These are phyloP conservation scores for Argyrosomus japonicus DNA, from an alignment of 2,113 vertebrate genomes.

Conservation along the genomic window DNA sequence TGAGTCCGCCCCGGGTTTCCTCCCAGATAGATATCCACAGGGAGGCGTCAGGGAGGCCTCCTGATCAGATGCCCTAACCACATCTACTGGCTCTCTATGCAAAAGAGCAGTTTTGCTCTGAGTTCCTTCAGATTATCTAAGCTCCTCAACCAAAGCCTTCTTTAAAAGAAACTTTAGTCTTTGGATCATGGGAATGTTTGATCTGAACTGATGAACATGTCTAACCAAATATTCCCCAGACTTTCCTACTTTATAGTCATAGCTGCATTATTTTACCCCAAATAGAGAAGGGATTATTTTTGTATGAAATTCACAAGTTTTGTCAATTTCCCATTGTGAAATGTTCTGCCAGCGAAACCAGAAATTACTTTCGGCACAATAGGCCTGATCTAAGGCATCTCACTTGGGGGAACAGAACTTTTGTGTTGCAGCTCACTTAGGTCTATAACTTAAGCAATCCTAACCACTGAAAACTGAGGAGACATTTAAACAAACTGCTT, in stretches of 20 bases:
- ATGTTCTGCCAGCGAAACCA: background rate
- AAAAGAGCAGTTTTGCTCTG: slow-evolving; percentile 9
- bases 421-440: background rate
- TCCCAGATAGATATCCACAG: slow-evolving; percentile 3
- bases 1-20: slow-evolving; percentile 18
- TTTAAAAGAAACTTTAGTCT: background rate
- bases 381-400: background rate
- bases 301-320: background rate
- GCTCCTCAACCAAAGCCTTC: background rate
- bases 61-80: slow-evolving; percentile 17
- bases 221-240: background rate
- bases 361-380: background rate
- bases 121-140: background rate
- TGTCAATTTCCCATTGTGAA: background rate
- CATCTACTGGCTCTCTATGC: background rate
- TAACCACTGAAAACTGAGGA: slow-evolving; percentile 4
- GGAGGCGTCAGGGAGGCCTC: slow-evolving; percentile 2
- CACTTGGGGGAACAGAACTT: background rate
- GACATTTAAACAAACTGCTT: background rate
- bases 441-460: background rate
- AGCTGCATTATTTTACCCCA: background rate
- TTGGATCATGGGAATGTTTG: slow-evolving; percentile 4
- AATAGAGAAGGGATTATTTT: background rate
- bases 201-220: background rate
- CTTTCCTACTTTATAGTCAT: background rate